phyloP scores from a whole-genome alignment of 1,140 invertebrate species.

The Telenomus remus region DNA sequence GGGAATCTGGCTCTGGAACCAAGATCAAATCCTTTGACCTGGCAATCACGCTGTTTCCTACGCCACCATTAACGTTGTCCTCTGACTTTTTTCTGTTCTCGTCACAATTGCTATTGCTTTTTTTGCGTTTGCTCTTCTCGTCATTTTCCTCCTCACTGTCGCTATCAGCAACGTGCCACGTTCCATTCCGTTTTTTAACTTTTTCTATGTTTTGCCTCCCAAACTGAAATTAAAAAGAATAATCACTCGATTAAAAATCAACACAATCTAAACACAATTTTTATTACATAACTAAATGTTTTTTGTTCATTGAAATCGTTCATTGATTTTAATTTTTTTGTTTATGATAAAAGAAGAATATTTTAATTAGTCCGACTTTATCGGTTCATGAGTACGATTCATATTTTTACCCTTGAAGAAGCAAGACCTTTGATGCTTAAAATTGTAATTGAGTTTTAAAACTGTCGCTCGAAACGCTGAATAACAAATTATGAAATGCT shows the following conservation, averaged over 20 bases:
- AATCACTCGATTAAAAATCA: too few relatives aligned
- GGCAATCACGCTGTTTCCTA: constrained; percentile 74
- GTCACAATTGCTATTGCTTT: constrained; percentile 4
- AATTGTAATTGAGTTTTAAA: too few relatives aligned
- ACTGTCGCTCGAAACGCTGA: too few relatives aligned
- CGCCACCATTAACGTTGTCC: constrained; percentile 62
- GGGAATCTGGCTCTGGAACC: constrained; percentile 77
- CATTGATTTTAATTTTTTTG: too few relatives aligned
- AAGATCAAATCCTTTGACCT: constrained; percentile 79
- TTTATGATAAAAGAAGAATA: too few relatives aligned
- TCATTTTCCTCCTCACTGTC: constrained; percentile 74
- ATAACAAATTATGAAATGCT: neutral
- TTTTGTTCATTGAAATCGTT: too few relatives aligned
- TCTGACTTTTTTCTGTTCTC: constrained; percentile 38
- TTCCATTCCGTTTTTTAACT: constrained; percentile 78
- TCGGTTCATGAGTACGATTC: too few relatives aligned
- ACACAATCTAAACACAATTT: too few relatives aligned
- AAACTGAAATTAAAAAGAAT: constrained; percentile 77
- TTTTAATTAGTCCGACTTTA: too few relatives aligned
- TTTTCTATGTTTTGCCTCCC: constrained; percentile 87
- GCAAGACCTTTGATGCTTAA: too few relatives aligned
- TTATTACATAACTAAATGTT: too few relatives aligned
- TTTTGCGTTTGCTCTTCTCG: constrained; percentile 54
- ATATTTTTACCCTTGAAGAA: too few relatives aligned
- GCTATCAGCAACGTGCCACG: constrained; percentile 72